Base-by-base conservation (phyloP, 2,888 invertebrate species). In the Scaptomyza caliginosa region DNA sequence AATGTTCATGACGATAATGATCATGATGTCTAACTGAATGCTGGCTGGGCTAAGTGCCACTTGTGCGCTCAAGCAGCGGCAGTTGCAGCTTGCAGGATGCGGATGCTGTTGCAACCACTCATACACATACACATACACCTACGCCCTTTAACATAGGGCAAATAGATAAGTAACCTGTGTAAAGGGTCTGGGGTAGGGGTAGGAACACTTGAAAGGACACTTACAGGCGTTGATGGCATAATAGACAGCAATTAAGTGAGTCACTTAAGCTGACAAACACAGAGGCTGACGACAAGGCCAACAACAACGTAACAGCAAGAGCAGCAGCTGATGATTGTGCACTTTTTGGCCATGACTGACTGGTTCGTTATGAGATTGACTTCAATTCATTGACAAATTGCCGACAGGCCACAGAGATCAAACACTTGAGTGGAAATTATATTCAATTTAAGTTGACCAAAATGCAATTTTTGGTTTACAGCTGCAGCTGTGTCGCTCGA, bases 221-320 rank as follows among this genome's bases (percentile, higher is more conserved):
- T 78, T 60, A 48, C 65, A 72, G 64, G 81, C 86, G 83, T 83
- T 84, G 81, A 81, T 86, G 86, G 72, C 78, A 74, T 84, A 84
- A 86, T 84, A 76, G 86, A 80, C 81, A 77, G 86, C 84, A 84
- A 84, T 84, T 84, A 84, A 84, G 68, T 74, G 78, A 72, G 56
- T 57, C 77, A 79, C 86, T 84, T 70, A 66, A 84, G 83, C 72
- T 74, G 74, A 67, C 80, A 82, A 76, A 66, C 71, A 64, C 77
- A 80, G 40, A n/a, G 49, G 34, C 67, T 24, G 23, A 7, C 11
- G 54, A 30, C 52, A 42, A 72, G 43, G 57, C 40, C 59, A 65
- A 28, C 40, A 39, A 39, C 39, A 30, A 36, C 40, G n/a, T n/a
- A 40, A 28, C 30, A 30, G 0, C n/a, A 30, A 30, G 2, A 16